Evolutionary conservation across 2,797 vertebrate species (phyloP), one percentile per base, ranked within the genome.

Genomic region (Arctocebus calabarensis): DNA sequence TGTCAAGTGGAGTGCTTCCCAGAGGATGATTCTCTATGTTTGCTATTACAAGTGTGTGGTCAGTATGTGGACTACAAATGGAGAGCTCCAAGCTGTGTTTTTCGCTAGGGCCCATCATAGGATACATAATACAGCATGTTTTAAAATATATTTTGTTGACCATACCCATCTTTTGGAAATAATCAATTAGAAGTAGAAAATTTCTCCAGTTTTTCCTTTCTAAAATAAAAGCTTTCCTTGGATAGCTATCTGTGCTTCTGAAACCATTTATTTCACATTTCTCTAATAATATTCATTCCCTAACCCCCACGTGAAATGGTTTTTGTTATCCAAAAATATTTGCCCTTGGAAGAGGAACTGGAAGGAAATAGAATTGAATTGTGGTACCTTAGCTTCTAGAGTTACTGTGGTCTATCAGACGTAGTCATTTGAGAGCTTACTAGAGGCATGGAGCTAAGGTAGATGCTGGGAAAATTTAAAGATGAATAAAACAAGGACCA

Each of bases 111-210:
- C n/a, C 71, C 7, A 1, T 77, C 43, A 8, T 13, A 55, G 81
- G 32, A 29, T 14, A 20, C 32, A 19, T n/a, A 10, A 2, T 52
- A 37, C 3, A 29, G 1, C 34, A 29, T 27, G 1, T 73, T 81
- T 84, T 43, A 25, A 62, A 87, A n/a, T 82, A 37, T 7, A 32
- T 62, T 75, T 66, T 74, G 29, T 83, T 97, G 68, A 5, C 55
- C 84, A n/a, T 55, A 23, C 16, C 61, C 43, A 32, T 97, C 23
- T 19, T 90, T 88, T 77, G 55, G 40, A 92, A 91, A 64, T 64
- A 90, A 66, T 68, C 45, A 25, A 0, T 37, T 85, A 83, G 29
- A 88, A 75, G 73, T 74, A 96, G 73, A 57, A 77, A 12, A 25
- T 25, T 34, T 94, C 45, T 84, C 52, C 27, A 7, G 13, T 93